Conservation (phyloP, 2,113 vertebrate species). For the Crotalus helleri region DNA sequence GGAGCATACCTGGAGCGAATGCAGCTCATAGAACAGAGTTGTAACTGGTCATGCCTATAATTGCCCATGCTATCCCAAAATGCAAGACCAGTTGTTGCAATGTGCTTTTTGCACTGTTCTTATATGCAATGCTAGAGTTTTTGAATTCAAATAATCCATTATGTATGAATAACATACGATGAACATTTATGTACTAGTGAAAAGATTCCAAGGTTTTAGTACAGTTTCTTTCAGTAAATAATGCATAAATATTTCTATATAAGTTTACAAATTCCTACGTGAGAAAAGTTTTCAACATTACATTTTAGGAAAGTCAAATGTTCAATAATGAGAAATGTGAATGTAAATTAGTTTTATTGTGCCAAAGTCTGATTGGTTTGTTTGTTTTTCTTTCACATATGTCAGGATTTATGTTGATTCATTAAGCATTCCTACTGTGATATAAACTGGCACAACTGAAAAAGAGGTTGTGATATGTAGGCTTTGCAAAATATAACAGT, state of each 20-base stretch:
- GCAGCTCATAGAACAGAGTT: background rate
- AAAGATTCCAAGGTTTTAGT: background rate
- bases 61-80: background rate
- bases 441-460: conserved; percentile 2
- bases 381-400: background rate
- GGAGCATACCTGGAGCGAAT: background rate
- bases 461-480: conserved; percentile 6
- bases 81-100: background rate
- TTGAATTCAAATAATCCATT: background rate
- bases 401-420: conserved; percentile 3
- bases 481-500: conserved; percentile 6
- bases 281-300: background rate
- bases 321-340: background rate
- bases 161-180: background rate
- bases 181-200: background rate
- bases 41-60: background rate
- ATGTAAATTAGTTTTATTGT: background rate
- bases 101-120: background rate
- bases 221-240: background rate
- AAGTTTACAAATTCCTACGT: background rate
- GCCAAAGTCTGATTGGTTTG: background rate
- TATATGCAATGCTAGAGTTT: background rate
- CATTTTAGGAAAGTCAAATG: background rate
- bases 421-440: background rate
- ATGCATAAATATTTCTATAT: conserved; percentile 3